Evolutionary conservation across 2,797 vertebrate genomes (phyloP).

Genomic region (Syncerus caffer): DNA sequence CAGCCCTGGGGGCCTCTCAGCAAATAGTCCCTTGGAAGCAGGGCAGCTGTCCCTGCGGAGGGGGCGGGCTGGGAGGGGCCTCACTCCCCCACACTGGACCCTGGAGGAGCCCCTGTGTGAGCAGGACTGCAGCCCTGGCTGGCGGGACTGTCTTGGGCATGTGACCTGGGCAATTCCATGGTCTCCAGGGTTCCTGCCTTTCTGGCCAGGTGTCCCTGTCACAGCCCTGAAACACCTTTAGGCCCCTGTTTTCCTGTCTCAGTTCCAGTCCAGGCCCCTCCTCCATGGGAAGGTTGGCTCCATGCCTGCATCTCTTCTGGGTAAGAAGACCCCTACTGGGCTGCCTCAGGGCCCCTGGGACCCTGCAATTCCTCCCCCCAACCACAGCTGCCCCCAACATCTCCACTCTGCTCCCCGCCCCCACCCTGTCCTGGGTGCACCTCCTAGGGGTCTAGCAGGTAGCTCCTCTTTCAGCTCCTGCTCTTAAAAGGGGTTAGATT

Average conservation of each 20-base stretch:
- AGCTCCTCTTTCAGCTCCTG: background rate
- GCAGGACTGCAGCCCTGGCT: background rate
- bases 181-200: background rate
- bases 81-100: too few species aligned
- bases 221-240: too few species aligned
- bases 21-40: background rate
- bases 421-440: rapidly evolving
- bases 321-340: background rate
- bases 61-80: background rate
- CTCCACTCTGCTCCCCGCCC: background rate
- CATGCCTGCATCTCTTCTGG: background rate
- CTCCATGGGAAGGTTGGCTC: background rate
- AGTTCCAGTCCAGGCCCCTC: background rate
- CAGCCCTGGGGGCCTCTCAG: background rate
- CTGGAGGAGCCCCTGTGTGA: background rate
- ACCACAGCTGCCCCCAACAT: background rate
- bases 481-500: background rate
- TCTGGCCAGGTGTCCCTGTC: background rate
- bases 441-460: background rate
- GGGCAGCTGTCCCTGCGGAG: background rate
- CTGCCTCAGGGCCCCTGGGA: background rate
- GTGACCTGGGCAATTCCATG: too few species aligned
- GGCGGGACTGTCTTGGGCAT: background rate
- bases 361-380: too few species aligned
- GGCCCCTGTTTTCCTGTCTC: background rate